A percentile compares a stretch with the other conserved stretches of the same genome.
Conservation (phyloP, 2,888 invertebrate genomes). For the Latrodectus hesperus region DNA sequence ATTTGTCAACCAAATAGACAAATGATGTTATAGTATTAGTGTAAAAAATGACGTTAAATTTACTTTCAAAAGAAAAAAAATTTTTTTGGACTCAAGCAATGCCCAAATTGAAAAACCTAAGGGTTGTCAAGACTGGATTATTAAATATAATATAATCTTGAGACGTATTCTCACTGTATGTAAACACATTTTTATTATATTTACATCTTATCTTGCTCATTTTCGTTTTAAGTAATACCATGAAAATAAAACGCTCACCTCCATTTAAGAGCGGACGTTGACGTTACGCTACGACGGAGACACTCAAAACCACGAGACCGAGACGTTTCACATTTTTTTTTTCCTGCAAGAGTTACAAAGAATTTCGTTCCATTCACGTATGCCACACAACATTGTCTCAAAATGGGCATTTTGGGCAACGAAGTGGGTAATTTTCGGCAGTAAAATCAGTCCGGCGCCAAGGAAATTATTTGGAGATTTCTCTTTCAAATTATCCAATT, state of each 20-base stretch:
- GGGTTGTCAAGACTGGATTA: too few species aligned
- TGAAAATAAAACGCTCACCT: neutral
- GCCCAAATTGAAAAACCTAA: too few species aligned
- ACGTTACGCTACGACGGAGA: constrained; percentile 4
- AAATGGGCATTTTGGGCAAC: neutral
- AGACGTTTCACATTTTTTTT: neutral
- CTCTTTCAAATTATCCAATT: neutral
- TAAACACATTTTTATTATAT: too few species aligned
- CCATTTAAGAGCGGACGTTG: constrained; percentile 23
- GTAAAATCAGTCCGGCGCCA: neutral
- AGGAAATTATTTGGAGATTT: neutral
- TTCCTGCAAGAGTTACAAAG: neutral
- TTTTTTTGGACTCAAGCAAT: too few species aligned
- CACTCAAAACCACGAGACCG: neutral
- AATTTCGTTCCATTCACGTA: neutral
- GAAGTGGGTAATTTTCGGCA: neutral
- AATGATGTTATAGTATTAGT: too few species aligned
- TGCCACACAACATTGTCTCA: neutral
- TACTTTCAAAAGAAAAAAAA: too few species aligned
- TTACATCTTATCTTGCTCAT: neutral
- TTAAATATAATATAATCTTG: too few species aligned
- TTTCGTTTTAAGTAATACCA: neutral
- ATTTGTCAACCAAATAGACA: too few species aligned
- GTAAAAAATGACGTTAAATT: too few species aligned
- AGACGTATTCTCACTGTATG: too few species aligned